Percentiles rank a stretch among this genome's conserved stretches.
Conservation (phyloP, 1,140 invertebrate genomes). For the Neodiprion lecontei region DNA sequence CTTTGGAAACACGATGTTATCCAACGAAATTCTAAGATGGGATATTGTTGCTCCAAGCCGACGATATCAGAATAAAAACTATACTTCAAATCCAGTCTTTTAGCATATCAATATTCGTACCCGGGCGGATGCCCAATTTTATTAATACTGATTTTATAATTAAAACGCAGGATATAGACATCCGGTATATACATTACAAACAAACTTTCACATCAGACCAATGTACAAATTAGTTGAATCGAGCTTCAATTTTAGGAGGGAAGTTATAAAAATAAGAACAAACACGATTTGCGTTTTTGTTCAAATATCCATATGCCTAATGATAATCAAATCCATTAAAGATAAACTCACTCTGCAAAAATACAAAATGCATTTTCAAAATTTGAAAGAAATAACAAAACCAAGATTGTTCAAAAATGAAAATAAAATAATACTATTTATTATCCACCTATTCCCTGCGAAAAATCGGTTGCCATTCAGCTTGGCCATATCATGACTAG, state of each 20-base stretch:
- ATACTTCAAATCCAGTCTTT: background rate
- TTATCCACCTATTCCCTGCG: constrained; percentile 11
- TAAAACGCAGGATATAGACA: background rate
- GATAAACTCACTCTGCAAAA: background rate
- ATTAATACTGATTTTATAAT: constrained; percentile 8
- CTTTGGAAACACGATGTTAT: too few species aligned
- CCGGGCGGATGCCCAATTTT: background rate
- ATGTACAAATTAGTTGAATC: background rate
- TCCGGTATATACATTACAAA: background rate
- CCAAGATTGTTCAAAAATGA: too few species aligned
- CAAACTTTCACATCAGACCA: background rate
- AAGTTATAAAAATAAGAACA: background rate
- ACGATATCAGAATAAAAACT: background rate
- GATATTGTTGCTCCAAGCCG: too few species aligned
- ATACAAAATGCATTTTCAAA: background rate
- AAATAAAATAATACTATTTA: background rate
- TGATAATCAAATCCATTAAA: too few species aligned
- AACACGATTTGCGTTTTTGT: too few species aligned
- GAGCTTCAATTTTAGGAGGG: background rate
- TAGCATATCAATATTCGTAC: background rate
- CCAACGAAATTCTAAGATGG: too few species aligned
- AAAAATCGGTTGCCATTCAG: constrained; percentile 7
- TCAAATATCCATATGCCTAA: too few species aligned
- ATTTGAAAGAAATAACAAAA: too few species aligned
- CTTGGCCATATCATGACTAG: background rate